Conservation (phyloP, 2,888 invertebrate species). For the Cactoblastis cactorum region DNA sequence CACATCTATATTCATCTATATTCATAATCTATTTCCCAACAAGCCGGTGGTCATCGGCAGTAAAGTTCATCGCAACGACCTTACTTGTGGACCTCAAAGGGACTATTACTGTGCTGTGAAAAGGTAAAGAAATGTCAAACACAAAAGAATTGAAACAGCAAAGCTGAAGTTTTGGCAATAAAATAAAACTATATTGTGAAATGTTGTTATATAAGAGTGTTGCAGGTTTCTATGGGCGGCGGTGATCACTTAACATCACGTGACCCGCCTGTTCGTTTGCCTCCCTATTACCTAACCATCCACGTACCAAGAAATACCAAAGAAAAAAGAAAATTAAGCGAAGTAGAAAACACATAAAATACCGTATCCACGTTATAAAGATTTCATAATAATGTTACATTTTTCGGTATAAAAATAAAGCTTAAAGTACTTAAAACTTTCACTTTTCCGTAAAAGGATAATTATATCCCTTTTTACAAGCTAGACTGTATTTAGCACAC, state of each 20-base stretch:
- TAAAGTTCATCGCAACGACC: background rate
- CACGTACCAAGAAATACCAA: no score
- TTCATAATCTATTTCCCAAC: background rate
- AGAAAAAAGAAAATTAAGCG: no score
- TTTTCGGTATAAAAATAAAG: background rate
- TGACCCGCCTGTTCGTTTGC: no score
- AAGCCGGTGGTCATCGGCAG: conserved; percentile 6
- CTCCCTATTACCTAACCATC: no score
- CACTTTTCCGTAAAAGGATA: conserved; percentile 16
- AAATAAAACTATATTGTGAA: background rate
- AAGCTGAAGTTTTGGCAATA: background rate
- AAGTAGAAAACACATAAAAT: background rate
- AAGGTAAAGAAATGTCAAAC: background rate
- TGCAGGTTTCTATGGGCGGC: no score
- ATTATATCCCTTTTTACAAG: background rate
- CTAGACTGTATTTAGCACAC: background rate
- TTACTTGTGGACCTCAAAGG: conserved; percentile 8
- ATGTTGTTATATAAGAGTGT: no score
- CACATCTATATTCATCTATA: background rate
- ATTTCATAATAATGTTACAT: background rate
- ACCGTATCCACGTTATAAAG: background rate
- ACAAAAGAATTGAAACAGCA: background rate
- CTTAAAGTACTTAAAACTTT: background rate
- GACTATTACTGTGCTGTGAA: background rate
- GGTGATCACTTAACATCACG: no score